Evolutionary conservation across 2,113 vertebrate species (phyloP).

Genomic region (Parus major): DNA sequence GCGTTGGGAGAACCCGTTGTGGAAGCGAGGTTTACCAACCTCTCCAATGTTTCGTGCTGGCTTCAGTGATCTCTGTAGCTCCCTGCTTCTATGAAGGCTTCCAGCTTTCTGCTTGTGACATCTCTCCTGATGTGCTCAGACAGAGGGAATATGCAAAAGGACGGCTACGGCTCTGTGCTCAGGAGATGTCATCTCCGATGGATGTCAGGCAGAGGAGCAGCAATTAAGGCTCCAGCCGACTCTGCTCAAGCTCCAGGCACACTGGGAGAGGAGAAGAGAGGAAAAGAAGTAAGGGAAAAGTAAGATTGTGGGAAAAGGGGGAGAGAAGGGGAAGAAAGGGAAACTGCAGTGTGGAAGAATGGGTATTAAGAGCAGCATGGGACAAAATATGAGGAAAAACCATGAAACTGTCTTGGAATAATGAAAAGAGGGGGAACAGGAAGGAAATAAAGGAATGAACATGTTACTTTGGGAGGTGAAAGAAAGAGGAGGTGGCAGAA

Average conservation of each 20-base stretch:
- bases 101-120: constrained; percentile 75
- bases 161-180: constrained; percentile 68
- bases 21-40: constrained; percentile 58
- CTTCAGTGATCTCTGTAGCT: constrained; percentile 36
- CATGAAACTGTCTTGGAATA: not conserved
- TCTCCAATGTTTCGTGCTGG: constrained; percentile 56
- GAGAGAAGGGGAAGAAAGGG: not conserved
- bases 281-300: not conserved
- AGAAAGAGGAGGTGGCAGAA: not conserved
- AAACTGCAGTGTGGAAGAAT: not conserved
- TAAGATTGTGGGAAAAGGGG: not conserved
- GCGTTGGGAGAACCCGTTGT: constrained; percentile 64
- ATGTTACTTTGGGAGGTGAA: not conserved
- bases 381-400: not conserved
- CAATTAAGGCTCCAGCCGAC: constrained; percentile 63
- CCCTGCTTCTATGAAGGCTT: constrained; percentile 44
- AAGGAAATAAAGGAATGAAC: not conserved
- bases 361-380: not conserved
- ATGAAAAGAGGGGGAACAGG: not conserved
- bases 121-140: constrained; percentile 74
- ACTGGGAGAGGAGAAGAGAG: constrained; percentile 10
- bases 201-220: constrained; percentile 60
- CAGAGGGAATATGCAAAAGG: constrained; percentile 82
- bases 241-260: constrained; percentile 51
- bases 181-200: constrained; percentile 76